A percentile compares a stretch with the other conserved stretches of the same genome.
phyloP scores from a whole-genome alignment of 2,888 invertebrate species.

The Synergus japonicus region DNA sequence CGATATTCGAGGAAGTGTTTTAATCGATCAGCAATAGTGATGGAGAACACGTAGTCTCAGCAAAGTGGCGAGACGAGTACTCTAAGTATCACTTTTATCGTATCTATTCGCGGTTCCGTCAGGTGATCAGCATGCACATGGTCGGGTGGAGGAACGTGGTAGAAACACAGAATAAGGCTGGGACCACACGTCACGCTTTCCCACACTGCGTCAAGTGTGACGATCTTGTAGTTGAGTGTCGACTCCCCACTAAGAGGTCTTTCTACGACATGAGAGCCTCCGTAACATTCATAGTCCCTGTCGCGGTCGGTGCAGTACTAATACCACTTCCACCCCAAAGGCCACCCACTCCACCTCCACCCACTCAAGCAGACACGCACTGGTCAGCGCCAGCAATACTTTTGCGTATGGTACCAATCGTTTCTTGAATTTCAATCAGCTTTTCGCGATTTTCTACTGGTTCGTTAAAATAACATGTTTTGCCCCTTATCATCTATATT shows the following conservation, averaged over 20 bases:
- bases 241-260: constrained; percentile 12
- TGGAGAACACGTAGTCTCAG: constrained; percentile 5
- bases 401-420: not conserved
- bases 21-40: constrained; percentile 17
- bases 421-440: constrained; percentile 7
- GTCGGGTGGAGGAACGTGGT: constrained; percentile 4
- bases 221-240: constrained; percentile 40
- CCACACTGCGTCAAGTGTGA: constrained; percentile 38
- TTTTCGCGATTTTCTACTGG: constrained; percentile 11
- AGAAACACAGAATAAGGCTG: constrained; percentile 19
- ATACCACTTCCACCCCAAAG: constrained; percentile 46
- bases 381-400: constrained; percentile 7
- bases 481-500: too few species aligned
- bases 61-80: constrained; percentile 22
- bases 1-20: constrained; percentile 22
- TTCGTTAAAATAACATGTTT: too few species aligned
- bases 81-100: constrained; percentile 21
- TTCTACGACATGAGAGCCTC: constrained; percentile 37
- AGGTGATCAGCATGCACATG: constrained; percentile 10
- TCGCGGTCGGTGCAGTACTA: constrained; percentile 21
- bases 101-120: constrained; percentile 23
- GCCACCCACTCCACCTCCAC: constrained; percentile 52
- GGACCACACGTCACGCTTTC: constrained; percentile 36
- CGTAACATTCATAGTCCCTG: constrained; percentile 24
- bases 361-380: not conserved